Conservation (phyloP, 2,113 vertebrate species). For the Eurystomus gularis region DNA sequence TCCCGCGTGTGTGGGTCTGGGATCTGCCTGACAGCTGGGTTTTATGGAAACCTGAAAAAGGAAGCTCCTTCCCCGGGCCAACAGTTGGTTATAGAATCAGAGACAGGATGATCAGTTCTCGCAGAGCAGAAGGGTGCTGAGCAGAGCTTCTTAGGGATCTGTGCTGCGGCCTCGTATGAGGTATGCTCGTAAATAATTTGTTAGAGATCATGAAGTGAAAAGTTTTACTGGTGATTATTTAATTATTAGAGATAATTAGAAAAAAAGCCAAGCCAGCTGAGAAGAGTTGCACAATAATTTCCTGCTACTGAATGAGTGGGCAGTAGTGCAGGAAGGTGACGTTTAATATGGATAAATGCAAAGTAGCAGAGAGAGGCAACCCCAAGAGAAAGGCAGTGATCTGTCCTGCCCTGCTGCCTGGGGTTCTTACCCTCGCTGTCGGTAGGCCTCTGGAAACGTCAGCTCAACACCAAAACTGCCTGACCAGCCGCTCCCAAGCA, state of each 20-base stretch:
- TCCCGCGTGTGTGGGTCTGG: fast-evolving
- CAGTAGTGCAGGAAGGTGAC: neutral
- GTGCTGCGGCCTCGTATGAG: neutral
- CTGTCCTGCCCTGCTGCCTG: neutral
- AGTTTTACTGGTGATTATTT: neutral
- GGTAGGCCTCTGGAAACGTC: neutral
- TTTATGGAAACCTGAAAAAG: too few species aligned
- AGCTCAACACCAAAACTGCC: neutral
- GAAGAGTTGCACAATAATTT: neutral
- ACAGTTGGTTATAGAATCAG: neutral
- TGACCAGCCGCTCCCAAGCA: neutral
- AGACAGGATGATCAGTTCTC: neutral
- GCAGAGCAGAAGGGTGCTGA: neutral
- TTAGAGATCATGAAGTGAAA: neutral
- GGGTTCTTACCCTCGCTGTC: neutral
- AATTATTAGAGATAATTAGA: neutral
- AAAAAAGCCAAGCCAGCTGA: neutral
- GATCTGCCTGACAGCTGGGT: neutral
- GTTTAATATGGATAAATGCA: neutral
- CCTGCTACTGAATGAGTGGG: neutral
- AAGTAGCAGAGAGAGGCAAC: neutral
- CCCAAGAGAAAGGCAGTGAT: neutral
- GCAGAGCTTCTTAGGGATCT: neutral
- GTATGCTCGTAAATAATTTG: neutral
- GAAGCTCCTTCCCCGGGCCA: neutral